Percentiles rank a stretch among this genome's conserved stretches.
These are phyloP conservation scores for Lithophane leautieri DNA, from an alignment of 2,888 invertebrate species.

Conservation along the genomic window DNA sequence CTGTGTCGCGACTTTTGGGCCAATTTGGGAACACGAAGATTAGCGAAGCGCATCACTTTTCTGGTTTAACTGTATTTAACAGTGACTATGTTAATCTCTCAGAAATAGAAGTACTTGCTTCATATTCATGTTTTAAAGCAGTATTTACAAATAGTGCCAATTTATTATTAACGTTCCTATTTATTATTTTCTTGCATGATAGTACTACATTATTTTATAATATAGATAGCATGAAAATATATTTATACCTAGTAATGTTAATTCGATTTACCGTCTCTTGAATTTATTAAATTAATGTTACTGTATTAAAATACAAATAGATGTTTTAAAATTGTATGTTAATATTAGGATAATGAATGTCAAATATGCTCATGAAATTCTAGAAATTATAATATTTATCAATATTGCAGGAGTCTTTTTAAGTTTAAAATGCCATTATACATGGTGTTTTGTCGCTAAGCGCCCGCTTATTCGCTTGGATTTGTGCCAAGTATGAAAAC, in stretches of 20 bases:
- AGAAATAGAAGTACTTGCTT: background rate
- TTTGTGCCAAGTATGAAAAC: background rate
- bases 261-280: constrained; percentile 12
- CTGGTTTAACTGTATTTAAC: background rate
- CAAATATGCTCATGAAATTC: constrained; percentile 13
- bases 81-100: background rate
- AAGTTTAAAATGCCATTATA: constrained; percentile 1
- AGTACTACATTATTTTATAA: background rate
- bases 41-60: background rate
- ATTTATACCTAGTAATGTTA: constrained; percentile 7
- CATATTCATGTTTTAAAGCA: background rate
- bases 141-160: constrained; percentile 46
- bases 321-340: constrained; percentile 31
- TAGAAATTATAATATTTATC: background rate
- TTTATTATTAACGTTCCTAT: constrained; percentile 30
- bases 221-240: constrained; percentile 12
- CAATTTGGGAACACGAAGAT: background rate
- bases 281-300: constrained; percentile 25
- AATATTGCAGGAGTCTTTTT: background rate
- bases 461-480: background rate
- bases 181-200: constrained; percentile 30
- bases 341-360: constrained; percentile 7
- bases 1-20: background rate
- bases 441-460: background rate
- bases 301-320: constrained; percentile 28